These are phyloP conservation scores for Microctenopoma stevenorrisi DNA, from an alignment of 2,797 vertebrate species.

Conservation along the genomic window DNA sequence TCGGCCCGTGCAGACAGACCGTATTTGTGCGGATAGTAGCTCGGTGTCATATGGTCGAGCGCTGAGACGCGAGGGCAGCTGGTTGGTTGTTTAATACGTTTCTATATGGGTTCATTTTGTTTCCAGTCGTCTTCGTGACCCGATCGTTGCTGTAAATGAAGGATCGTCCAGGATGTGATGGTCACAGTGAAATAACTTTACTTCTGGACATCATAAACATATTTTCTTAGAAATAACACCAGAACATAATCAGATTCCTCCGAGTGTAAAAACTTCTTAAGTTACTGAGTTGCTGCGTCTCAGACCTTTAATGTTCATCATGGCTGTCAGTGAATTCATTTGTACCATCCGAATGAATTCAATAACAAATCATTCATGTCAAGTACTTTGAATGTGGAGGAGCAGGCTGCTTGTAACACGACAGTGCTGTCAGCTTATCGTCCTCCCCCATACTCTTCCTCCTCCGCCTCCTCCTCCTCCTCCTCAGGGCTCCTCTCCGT, in stretches of 20 bases:
- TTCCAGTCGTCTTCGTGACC: not conserved
- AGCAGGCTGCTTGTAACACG: conserved; percentile 49
- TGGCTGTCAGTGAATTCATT: conserved; percentile 37
- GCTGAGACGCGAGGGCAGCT: conserved; percentile 5
- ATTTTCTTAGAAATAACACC: too few relatives aligned
- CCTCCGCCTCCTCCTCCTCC: conserved; percentile 26
- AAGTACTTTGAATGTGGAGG: conserved; percentile 42
- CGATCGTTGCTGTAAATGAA: not conserved
- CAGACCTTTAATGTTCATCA: not conserved
- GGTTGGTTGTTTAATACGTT: not conserved
- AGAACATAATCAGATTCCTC: too few relatives aligned
- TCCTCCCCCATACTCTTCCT: conserved; percentile 39
- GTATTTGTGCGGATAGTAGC: not conserved
- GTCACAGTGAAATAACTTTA: too few relatives aligned
- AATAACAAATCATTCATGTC: conserved; percentile 28
- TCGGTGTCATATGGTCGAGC: not conserved
- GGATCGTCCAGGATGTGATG: too few relatives aligned
- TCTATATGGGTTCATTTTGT: not conserved
- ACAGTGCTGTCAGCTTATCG: conserved; percentile 54
- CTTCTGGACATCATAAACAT: too few relatives aligned
- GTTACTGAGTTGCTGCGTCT: too few relatives aligned
- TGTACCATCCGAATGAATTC: conserved; percentile 34
- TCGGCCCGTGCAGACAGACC: not conserved
- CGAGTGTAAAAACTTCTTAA: too few relatives aligned
- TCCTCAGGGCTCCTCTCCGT: conserved; percentile 26